Base-by-base conservation (phyloP, 1,140 invertebrate species). In the Sycobia sp. region DNA sequence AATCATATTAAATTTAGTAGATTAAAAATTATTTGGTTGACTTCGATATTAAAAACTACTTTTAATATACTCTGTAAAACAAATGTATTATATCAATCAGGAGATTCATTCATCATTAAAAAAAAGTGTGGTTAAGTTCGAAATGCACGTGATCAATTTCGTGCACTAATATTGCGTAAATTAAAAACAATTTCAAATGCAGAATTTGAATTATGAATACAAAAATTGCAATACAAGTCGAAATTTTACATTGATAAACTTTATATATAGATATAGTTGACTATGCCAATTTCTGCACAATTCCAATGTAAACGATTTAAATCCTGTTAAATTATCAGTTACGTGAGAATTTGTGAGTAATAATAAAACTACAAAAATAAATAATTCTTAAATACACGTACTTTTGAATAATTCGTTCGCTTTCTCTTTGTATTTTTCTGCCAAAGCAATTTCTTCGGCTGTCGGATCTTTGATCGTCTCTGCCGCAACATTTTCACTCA, bases 331-430 rank as follows among this genome's bases (percentile, higher is more conserved):
- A 32, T 7, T 32, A 32, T 32, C 4, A 32, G 29, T 32, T 32
- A 7, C 5, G 29, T 7, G 4, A 4, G 29, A 11, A 11, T 4
- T 11, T 32, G 11, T 32, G 11, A 32, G 11, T 32, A 7, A 32
- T 11, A 32, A 11, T 32, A 7, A 11, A 7, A 32, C 29, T 7
- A 58, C 49, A 62, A 38, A 9, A 44, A 8, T 4, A 16, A 20
- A 13, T 34, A 29, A 4, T 18, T 20, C n/a, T n/a, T n/a, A n/a
- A n/a, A n/a, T 57, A 49, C 58, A 82, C 84, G 83, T 85, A 94
- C 93, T 89, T 86, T 95, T 94, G 76, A 95, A 94, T 76, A 83
- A 88, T 71, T 88, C 86, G 81, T 96, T 96, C 13, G 92, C 93
- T 75, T 91, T 84, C 73, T 91, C 88, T 84, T 95, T 96, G 57